A percentile compares a stretch with the other conserved stretches of the same genome.
Conservation (phyloP, 2,888 invertebrate genomes). For the Catocala fraxini region DNA sequence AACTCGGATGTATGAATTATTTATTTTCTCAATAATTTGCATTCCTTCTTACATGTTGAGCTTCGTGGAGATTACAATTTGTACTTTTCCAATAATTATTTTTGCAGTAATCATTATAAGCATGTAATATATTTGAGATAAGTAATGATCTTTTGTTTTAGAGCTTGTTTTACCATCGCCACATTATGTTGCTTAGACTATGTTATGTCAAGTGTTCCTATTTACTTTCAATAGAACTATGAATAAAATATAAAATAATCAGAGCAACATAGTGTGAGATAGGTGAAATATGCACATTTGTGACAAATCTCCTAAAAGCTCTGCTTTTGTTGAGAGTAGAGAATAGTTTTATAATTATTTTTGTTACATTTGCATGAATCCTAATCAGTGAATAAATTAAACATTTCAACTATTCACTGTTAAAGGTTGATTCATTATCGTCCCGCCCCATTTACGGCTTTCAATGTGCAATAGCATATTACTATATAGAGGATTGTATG, state of each 20-base stretch:
- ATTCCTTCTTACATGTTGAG: slow-evolving; percentile 62
- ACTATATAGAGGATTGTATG: not conserved
- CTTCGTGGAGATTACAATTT: slow-evolving; percentile 57
- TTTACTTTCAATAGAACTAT: not conserved
- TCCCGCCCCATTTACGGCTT: not conserved
- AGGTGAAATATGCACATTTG: slow-evolving; percentile 18
- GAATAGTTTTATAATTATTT: slow-evolving; percentile 46
- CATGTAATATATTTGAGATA: slow-evolving; percentile 42
- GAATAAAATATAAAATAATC: slow-evolving; percentile 4
- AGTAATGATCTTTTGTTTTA: slow-evolving; percentile 32
- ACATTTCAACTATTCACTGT: slow-evolving; percentile 37
- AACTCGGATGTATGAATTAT: slow-evolving; percentile 42
- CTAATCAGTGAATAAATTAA: slow-evolving; percentile 25
- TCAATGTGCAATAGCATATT: not conserved
- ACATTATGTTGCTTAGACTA: not conserved
- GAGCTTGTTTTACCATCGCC: slow-evolving; percentile 5
- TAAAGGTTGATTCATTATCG: not conserved
- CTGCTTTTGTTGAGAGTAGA: slow-evolving; percentile 66
- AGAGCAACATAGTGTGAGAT: slow-evolving; percentile 1
- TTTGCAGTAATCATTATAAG: slow-evolving; percentile 43
- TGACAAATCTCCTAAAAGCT: slow-evolving; percentile 58
- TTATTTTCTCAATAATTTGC: slow-evolving; percentile 63
- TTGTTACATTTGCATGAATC: slow-evolving; percentile 37
- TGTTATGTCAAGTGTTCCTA: not conserved
- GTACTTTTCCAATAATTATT: slow-evolving; percentile 38